A percentile compares a stretch with the other conserved stretches of the same genome.
Evolutionary conservation across 2,888 invertebrate species (phyloP).

Genomic region (Drosophila setosimentum): DNA sequence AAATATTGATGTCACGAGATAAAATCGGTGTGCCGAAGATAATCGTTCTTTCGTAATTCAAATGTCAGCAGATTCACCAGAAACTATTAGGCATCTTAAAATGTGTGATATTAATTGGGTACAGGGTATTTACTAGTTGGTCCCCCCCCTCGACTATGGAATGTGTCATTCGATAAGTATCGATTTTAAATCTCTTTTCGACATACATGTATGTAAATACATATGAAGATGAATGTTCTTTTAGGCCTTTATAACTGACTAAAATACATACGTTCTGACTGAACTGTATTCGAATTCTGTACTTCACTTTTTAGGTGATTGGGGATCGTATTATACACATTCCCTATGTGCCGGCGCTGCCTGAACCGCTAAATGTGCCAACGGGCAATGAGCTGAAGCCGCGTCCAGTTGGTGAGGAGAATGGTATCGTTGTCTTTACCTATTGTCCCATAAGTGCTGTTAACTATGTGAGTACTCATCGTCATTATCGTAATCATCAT

Average conservation of each 20-base stretch:
- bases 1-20: no score
- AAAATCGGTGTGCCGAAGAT: no score
- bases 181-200: not conserved
- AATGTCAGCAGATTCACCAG: no score
- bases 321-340: constrained; percentile 93
- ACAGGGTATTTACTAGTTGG: not conserved
- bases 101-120: not conserved
- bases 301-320: constrained; percentile 88
- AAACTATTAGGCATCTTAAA: no score
- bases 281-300: not conserved
- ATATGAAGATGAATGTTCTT: not conserved
- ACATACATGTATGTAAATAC: not conserved
- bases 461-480: constrained; percentile 90
- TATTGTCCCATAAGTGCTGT: constrained; percentile 95
- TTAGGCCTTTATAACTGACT: not conserved
- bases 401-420: constrained; percentile 94
- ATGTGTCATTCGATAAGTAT: not conserved
- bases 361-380: constrained; percentile 92
- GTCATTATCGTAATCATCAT: not conserved
- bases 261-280: not conserved
- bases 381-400: constrained; percentile 93
- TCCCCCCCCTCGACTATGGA: not conserved
- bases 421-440: constrained; percentile 92
- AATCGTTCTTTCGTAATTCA: not conserved
- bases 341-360: constrained; percentile 89